These are phyloP conservation scores for Intellagama lesueurii DNA, from an alignment of 2,797 vertebrate genomes.

Conservation along the genomic window DNA sequence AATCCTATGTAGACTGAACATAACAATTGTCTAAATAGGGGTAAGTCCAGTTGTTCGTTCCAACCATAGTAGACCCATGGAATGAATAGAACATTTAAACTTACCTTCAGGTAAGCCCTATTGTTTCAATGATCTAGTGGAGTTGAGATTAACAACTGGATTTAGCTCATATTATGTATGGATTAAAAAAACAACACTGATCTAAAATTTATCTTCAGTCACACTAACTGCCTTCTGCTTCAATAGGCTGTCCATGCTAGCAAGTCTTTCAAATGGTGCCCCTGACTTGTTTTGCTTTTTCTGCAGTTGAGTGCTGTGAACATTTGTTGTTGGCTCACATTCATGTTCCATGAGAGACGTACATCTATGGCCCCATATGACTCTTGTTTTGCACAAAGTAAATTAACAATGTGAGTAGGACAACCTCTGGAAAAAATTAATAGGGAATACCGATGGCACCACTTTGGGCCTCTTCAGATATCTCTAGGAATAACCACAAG, in stretches of 20 bases:
- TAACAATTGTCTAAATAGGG: neutral
- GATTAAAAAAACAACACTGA: conserved; percentile 42
- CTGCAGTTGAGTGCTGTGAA: conserved; percentile 67
- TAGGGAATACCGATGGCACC: neutral
- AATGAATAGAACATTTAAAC: too few species aligned
- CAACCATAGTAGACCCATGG: too few species aligned
- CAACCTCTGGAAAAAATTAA: conserved; percentile 3
- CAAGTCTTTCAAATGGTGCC: conserved; percentile 77
- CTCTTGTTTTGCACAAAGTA: conserved; percentile 30
- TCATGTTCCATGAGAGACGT: conserved; percentile 49
- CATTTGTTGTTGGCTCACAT: conserved; percentile 49
- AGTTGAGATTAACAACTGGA: too few species aligned
- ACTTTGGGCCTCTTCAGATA: neutral
- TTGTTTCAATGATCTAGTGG: too few species aligned
- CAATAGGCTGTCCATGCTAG: conserved; percentile 70
- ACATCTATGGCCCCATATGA: conserved; percentile 47
- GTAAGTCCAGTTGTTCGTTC: too few species aligned
- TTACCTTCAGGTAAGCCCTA: too few species aligned
- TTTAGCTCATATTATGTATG: neutral
- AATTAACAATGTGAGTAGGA: neutral
- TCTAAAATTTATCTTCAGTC: conserved; percentile 64
- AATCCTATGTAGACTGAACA: neutral
- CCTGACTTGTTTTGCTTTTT: conserved; percentile 71
- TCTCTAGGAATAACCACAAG: neutral
- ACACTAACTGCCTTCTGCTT: conserved; percentile 76